phyloP scores from a whole-genome alignment of 1,140 invertebrate species.

The Ostrea denselamellosa region DNA sequence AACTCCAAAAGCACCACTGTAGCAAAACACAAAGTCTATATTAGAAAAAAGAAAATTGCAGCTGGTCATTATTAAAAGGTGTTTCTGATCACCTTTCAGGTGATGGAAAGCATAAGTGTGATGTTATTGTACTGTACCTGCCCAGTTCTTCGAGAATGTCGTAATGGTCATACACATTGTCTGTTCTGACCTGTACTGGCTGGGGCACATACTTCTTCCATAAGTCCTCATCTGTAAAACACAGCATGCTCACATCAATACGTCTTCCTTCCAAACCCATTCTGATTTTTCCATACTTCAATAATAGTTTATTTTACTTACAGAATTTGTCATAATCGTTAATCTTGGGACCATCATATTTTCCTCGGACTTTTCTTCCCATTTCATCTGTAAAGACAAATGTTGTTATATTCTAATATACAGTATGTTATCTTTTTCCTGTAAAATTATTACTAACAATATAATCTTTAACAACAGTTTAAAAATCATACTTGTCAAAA shows the following conservation, averaged over 20 bases:
- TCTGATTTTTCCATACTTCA: not conserved
- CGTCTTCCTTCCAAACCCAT: not conserved
- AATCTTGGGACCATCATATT: slow-evolving; percentile 89
- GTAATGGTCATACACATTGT: slow-evolving; percentile 97
- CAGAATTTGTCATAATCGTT: slow-evolving; percentile 97
- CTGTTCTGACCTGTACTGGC: slow-evolving; percentile 96
- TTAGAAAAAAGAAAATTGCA: not conserved
- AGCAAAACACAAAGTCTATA: slow-evolving; percentile 4
- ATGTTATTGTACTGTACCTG: slow-evolving; percentile 80
- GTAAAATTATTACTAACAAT: not conserved
- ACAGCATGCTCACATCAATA: not conserved
- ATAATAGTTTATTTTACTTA: slow-evolving; percentile 74
- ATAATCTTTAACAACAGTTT: not conserved
- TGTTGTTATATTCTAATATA: not conserved
- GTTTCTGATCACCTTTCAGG: not conserved
- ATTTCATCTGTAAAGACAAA: slow-evolving; percentile 84
- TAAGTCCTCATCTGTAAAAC: slow-evolving; percentile 92
- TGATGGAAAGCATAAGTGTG: not conserved
- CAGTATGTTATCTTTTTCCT: not conserved
- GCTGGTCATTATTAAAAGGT: not conserved
- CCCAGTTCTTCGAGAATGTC: slow-evolving; percentile 99
- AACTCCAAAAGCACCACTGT: slow-evolving; percentile 96
- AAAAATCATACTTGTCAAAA: not conserved
- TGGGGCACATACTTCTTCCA: slow-evolving; percentile 98
- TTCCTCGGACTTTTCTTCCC: slow-evolving; percentile 95